Evolutionary conservation across 2,888 invertebrate species (phyloP).

Genomic region (Eupithecia vulgata): DNA sequence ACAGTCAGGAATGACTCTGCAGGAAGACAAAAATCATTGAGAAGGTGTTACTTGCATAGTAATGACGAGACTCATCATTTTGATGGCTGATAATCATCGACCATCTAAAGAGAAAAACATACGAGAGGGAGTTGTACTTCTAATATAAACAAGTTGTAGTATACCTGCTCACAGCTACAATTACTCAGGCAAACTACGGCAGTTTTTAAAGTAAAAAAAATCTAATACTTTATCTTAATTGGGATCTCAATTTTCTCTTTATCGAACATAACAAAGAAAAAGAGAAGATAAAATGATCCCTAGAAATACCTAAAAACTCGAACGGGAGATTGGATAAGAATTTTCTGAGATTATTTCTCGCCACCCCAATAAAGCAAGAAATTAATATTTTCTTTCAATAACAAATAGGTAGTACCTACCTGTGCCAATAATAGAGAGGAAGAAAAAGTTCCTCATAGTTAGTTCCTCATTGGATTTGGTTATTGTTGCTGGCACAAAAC

Average conservation of each 20-base stretch:
- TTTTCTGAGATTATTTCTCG: neutral
- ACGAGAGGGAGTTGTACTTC: neutral
- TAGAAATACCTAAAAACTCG: neutral
- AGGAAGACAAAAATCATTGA: neutral
- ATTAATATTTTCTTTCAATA: neutral
- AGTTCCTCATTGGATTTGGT: neutral
- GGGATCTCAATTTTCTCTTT: neutral
- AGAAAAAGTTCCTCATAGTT: neutral
- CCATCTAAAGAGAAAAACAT: neutral
- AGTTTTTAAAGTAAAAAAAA: too few relatives aligned
- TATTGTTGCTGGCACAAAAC: neutral
- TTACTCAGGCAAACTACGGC: neutral
- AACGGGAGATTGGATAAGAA: neutral
- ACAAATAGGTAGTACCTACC: neutral
- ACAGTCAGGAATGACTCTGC: neutral
- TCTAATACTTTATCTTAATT: neutral
- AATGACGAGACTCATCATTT: neutral
- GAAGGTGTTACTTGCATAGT: too few relatives aligned
- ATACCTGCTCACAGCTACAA: neutral
- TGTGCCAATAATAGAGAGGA: neutral
- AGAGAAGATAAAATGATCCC: neutral
- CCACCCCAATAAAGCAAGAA: neutral
- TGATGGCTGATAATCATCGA: neutral
- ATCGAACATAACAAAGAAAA: neutral
- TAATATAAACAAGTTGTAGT: neutral